These are phyloP conservation scores for Bombus vancouverensis DNA, from an alignment of 1,140 invertebrate species.

Conservation along the genomic window DNA sequence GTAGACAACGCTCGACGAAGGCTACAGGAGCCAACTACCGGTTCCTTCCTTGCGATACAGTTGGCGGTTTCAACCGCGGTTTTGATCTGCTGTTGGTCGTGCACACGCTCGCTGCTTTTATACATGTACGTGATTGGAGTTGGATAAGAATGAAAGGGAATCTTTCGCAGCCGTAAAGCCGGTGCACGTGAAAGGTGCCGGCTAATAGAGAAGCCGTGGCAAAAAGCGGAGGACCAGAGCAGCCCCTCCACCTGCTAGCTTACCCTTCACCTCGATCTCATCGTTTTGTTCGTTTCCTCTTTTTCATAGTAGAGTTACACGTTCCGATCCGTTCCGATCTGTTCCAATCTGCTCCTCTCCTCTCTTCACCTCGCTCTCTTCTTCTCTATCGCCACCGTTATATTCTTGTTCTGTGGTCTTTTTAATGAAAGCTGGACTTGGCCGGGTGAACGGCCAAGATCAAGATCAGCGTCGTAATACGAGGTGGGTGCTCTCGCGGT, in stretches of 20 bases:
- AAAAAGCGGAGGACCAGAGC: constrained; percentile 50
- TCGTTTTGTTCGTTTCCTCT: constrained; percentile 55
- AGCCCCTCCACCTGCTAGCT: constrained; percentile 7
- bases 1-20: background rate
- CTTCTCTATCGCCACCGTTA: background rate
- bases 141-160: constrained; percentile 71
- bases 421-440: constrained; percentile 54
- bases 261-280: constrained; percentile 48
- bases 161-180: constrained; percentile 44
- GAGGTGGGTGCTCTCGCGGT: constrained; percentile 27
- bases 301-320: constrained; percentile 4
- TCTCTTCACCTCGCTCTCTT: too few relatives aligned
- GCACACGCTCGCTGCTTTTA: constrained; percentile 63
- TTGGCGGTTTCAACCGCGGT: constrained; percentile 43
- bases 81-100: constrained; percentile 59
- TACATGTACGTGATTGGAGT: constrained; percentile 61
- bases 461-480: constrained; percentile 59
- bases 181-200: constrained; percentile 61
- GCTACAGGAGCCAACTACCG: background rate
- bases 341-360: background rate
- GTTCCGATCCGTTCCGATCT: too few relatives aligned
- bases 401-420: constrained; percentile 15
- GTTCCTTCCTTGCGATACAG: constrained; percentile 31
- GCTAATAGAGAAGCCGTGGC: constrained; percentile 44
- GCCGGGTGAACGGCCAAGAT: constrained; percentile 65